Evolutionary conservation across 2,888 invertebrate species (phyloP).

Genomic region (Hylaea fasciaria): DNA sequence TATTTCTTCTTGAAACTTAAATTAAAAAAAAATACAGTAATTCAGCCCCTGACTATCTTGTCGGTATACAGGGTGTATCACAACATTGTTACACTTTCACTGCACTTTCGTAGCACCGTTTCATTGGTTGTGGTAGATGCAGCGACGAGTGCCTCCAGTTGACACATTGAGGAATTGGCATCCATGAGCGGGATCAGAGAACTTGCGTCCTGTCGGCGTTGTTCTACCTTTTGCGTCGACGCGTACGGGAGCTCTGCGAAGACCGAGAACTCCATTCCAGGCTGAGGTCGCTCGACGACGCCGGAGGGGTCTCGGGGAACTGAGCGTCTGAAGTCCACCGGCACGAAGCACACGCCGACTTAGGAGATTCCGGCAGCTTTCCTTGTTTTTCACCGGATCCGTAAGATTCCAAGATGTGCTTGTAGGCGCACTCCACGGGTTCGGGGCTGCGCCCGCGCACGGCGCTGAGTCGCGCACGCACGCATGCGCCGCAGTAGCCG

Average conservation of each 20-base stretch:
- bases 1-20: not conserved
- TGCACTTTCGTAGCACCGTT: slow-evolving; percentile 20
- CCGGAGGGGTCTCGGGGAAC: slow-evolving; percentile 78
- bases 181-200: slow-evolving; percentile 43
- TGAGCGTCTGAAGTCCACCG: slow-evolving; percentile 81
- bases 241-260: slow-evolving; percentile 65
- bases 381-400: slow-evolving; percentile 54
- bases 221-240: slow-evolving; percentile 73
- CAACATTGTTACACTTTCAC: slow-evolving; percentile 12
- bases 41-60: not conserved
- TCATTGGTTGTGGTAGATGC: slow-evolving; percentile 15
- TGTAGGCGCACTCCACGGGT: slow-evolving; percentile 78
- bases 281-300: slow-evolving; percentile 75
- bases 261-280: slow-evolving; percentile 78
- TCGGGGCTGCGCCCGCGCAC: slow-evolving; percentile 77
- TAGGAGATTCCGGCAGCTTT: slow-evolving; percentile 64
- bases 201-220: slow-evolving; percentile 34
- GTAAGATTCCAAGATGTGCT: slow-evolving; percentile 80
- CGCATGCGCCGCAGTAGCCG: slow-evolving; percentile 80
- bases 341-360: slow-evolving; percentile 72
- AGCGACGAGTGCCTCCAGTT: slow-evolving; percentile 12
- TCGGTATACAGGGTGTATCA: slow-evolving; percentile 2
- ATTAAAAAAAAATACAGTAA: not conserved
- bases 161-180: slow-evolving; percentile 37
- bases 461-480: slow-evolving; percentile 70